Evolutionary conservation across 2,113 vertebrate genomes (phyloP).

Genomic region (Scomber japonicus): DNA sequence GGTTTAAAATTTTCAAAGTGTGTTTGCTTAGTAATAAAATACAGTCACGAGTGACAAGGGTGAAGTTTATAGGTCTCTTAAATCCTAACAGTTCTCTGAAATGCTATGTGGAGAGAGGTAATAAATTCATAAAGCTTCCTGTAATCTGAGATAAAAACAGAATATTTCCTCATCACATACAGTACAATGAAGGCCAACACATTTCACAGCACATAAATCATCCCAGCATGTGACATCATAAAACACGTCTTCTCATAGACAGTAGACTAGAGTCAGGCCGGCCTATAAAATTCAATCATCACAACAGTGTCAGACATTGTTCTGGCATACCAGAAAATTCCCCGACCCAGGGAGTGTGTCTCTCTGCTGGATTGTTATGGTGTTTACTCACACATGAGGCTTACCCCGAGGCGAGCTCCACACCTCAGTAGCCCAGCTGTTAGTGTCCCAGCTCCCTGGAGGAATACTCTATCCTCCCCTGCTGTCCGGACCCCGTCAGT

Average conservation of each 20-base stretch:
- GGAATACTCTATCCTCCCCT: conserved; percentile 53
- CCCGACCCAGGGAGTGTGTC: conserved; percentile 50
- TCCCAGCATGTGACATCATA: conserved; percentile 52
- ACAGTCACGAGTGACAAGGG: conserved; percentile 1
- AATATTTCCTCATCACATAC: conserved; percentile 58
- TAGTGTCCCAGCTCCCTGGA: conserved; percentile 43
- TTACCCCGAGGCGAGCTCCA: conserved; percentile 43
- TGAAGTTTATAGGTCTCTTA: conserved; percentile 15
- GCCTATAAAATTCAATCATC: conserved; percentile 63
- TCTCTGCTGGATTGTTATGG: conserved; percentile 65
- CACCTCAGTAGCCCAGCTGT: conserved; percentile 56
- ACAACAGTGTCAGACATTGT: conserved; percentile 66
- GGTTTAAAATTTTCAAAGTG: conserved; percentile 42
- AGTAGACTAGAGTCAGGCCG: conserved; percentile 35
- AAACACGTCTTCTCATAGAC: conserved; percentile 51
- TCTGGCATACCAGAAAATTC: conserved; percentile 60
- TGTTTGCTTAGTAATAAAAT: conserved; percentile 53
- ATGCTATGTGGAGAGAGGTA: conserved; percentile 25
- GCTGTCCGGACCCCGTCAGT: conserved; percentile 52
- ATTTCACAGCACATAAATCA: conserved; percentile 57
- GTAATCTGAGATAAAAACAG: conserved; percentile 60
- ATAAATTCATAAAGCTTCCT: conserved; percentile 44
- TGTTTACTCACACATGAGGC: conserved; percentile 73
- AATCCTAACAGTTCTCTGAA: conserved; percentile 43
- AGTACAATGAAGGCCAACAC: conserved; percentile 53